Evolutionary conservation across 1,140 invertebrate species (phyloP), one percentile per base, ranked within the genome.

Genomic region (Chelonus insularis): DNA sequence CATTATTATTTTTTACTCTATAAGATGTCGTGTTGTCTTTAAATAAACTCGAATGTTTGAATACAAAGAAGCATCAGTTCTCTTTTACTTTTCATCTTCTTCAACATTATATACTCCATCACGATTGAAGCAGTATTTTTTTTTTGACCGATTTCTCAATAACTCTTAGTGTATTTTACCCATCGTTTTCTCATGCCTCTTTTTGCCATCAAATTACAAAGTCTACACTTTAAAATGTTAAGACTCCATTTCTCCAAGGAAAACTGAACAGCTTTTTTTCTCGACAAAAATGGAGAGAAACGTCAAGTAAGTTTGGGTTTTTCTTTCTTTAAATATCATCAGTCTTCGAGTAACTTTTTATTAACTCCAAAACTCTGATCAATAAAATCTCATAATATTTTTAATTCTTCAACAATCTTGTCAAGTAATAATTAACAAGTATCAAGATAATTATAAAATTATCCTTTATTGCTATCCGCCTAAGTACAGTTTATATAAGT

Each of bases 251-350:
- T 29, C 45, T 43, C 67, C 72, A 73, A 75, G 71, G 70, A 75
- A 70, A 75, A 74, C n/a, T n/a, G n/a, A n/a, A 68, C 61, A 62
- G 14, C 56, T 57, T 52, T 61, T 64, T 55, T 34, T 61, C 58
- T 43, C 45, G 36, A 37, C 54, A 16, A 66, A 63, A 43, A 57
- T 57, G 59, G 55, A 68, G 62, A 59, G 45, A 63, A 66, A 71
- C 57, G 59, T 45, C 18, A 21, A 45, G 12, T 21, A 32, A 54
- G 16, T 21, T 45, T 16, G 36, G n/a, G n/a, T n/a, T n/a, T 3
- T 39, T 12, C 37, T 39, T 4, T 5, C 7, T 39, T 39, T 5
- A 9, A 39, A 4, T 39, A 39, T 39, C 14, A 12, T 39, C 14
- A 9, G 1, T n/a, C 6, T 39, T 39, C 14, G n/a, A 39, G n/a